Evolutionary conservation across 2,888 invertebrate genomes (phyloP), one percentile per base, ranked within the genome.

Genomic region (Amphipyra tragopoginis): DNA sequence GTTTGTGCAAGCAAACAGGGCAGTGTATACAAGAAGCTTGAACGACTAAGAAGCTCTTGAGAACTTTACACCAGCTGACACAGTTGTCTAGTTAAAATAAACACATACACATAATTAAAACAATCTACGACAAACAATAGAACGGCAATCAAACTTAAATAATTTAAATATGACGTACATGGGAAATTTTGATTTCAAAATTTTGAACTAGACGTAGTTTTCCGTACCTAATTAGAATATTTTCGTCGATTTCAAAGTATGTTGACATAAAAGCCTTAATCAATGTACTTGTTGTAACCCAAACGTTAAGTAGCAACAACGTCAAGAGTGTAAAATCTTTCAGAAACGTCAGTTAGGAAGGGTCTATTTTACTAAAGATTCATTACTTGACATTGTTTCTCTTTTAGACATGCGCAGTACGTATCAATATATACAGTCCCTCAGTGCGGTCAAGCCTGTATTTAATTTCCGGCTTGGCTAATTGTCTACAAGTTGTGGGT

Each of bases 381-480:
- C 47, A 43, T 47, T 13, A 42, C 42, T 48, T 13, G 52, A 8
- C 26, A 36, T 21, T 53, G 59, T 33, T 51, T 53, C 57, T 13
- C 21, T 51, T n/a, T 51, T 45, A 40, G 42, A 59, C 42, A 48
- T 59, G 47, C 47, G 52, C 21, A 48, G 40, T 40, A 15, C 47
- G 45, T 47, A 50, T 49, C 54, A 44, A 60, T 61, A 44, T 54
- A 50, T 13, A 14, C 21, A 39, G 34, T 38, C 13, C 40, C 44
- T 15, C 43, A 13, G 60, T 55, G 59, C 59, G 64, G 53, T 64
- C 54, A 43, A 64, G 57, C 48, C 38, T 52, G 33, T 38, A 43
- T 57, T 63, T 63, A 63, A 57, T 57, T 44, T 52, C 56, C 48
- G 56, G 57, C 51, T 15, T 10, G 10, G 51, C 50, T 54, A 60